Evolutionary conservation across 2,888 invertebrate genomes (phyloP).

Genomic region (Chloroclysta siterata): DNA sequence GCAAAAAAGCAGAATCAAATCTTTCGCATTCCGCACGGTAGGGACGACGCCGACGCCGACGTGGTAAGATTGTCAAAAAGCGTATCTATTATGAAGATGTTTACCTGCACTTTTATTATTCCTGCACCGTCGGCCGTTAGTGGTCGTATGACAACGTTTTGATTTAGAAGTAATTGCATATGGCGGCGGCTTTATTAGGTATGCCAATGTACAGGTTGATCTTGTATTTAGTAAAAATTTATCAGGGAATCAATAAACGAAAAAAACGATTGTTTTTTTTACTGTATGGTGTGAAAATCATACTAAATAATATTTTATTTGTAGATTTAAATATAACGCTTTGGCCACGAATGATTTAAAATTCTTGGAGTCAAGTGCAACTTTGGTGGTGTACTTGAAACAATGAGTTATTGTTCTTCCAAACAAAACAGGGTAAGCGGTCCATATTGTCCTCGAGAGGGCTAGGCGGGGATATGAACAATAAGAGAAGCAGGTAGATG

Average conservation of each 20-base stretch:
- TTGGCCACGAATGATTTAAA: constrained; percentile 45
- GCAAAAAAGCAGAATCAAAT: constrained; percentile 48
- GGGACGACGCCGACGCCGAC: constrained; percentile 46
- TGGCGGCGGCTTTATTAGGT: constrained; percentile 42
- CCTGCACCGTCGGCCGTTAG: constrained; percentile 51
- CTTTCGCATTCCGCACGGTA: constrained; percentile 56
- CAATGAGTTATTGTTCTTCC: constrained; percentile 65
- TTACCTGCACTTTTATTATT: constrained; percentile 64
- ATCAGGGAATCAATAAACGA: no score
- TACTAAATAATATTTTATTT: no score
- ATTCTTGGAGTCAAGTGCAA: constrained; percentile 60
- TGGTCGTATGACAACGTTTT: constrained; percentile 49
- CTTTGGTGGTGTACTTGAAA: constrained; percentile 59
- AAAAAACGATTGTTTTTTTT: no score
- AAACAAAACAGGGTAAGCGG: constrained; percentile 73
- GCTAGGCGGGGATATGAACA: constrained; percentile 59
- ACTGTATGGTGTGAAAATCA: no score
- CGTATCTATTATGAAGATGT: constrained; percentile 56
- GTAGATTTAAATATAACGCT: not conserved
- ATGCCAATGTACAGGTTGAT: constrained; percentile 22
- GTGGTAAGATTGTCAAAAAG: constrained; percentile 67
- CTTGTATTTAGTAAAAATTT: constrained; percentile 3
- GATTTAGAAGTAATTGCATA: constrained; percentile 52
- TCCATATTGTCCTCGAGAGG: constrained; percentile 60
- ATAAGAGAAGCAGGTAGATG: constrained; percentile 76